A percentile compares a stretch with the other conserved stretches of the same genome.
phyloP scores from a whole-genome alignment of 2,797 vertebrate genomes.

The Dermochelys coriacea region DNA sequence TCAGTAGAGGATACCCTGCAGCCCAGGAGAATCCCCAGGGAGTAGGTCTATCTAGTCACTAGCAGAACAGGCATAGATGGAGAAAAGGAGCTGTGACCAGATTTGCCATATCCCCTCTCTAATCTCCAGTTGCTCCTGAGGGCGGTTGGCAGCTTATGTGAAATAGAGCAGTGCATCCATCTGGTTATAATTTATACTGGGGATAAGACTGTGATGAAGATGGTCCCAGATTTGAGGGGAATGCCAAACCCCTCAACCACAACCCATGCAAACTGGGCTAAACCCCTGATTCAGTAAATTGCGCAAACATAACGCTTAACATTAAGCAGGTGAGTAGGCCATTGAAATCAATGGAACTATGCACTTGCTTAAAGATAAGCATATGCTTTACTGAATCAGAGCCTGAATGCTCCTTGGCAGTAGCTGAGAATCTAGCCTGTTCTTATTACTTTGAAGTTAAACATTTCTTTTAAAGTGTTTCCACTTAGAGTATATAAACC shows the following conservation, averaged over 20 bases:
- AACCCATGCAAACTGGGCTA: neutral
- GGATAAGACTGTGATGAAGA: neutral
- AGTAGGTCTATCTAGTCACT: neutral
- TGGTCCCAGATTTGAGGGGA: neutral
- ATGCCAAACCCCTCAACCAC: neutral
- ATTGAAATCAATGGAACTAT: fast-evolving
- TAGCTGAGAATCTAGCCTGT: neutral
- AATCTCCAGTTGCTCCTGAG: neutral
- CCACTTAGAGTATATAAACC: neutral
- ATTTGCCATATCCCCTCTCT: neutral
- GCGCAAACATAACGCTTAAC: neutral
- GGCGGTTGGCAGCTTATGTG: neutral
- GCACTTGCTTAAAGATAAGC: neutral
- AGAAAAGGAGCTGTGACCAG: neutral
- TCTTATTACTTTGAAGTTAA: neutral
- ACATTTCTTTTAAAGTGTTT: neutral
- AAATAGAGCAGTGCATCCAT: neutral
- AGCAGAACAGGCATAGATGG: neutral
- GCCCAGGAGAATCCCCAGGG: neutral
- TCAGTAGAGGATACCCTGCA: neutral
- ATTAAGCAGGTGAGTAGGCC: neutral
- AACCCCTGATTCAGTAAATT: neutral
- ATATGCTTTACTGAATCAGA: neutral
- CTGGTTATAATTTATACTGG: neutral
- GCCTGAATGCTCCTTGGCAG: neutral